A percentile compares a stretch with the other conserved stretches of the same genome.
Conservation (phyloP, 2,888 invertebrate genomes). For the Drosophila monieri region DNA sequence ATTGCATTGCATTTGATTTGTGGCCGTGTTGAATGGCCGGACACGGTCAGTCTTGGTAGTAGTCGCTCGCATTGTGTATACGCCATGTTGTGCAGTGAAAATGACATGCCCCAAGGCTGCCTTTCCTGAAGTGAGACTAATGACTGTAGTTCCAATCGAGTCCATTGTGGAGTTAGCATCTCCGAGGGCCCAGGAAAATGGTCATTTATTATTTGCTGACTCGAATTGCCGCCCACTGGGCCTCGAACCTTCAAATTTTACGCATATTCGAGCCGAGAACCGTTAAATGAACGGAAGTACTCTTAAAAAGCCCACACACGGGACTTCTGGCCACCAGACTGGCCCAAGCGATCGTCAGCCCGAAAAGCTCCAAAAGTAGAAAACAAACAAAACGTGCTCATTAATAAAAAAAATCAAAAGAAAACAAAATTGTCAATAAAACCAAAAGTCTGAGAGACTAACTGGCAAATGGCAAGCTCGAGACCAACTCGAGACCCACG, state of each 20-base stretch:
- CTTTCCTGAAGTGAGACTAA: slow-evolving; percentile 14
- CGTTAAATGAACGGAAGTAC: slow-evolving; percentile 72
- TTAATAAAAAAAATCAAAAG: slow-evolving; percentile 69
- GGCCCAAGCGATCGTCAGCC: slow-evolving; percentile 25
- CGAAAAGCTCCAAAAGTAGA: slow-evolving; percentile 43
- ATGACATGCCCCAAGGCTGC: slow-evolving; percentile 48
- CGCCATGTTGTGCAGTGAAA: slow-evolving; percentile 23
- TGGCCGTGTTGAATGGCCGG: slow-evolving; percentile 41
- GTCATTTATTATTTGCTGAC: slow-evolving; percentile 1
- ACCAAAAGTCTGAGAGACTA: slow-evolving; percentile 26
- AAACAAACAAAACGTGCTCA: slow-evolving; percentile 68
- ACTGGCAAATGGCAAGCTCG: slow-evolving; percentile 24
- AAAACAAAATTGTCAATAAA: slow-evolving; percentile 73
- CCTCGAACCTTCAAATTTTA: slow-evolving; percentile 44
- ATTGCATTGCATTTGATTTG: slow-evolving; percentile 52
- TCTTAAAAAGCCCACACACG: slow-evolving; percentile 64
- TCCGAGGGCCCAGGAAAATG: neutral
- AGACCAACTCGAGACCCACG: slow-evolving; percentile 53
- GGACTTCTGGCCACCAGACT: slow-evolving; percentile 41
- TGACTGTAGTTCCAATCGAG: slow-evolving; percentile 1
- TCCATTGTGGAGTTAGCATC: neutral
- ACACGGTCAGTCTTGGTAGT: slow-evolving; percentile 12
- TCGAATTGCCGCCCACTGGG: slow-evolving; percentile 21
- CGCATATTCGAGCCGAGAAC: slow-evolving; percentile 55
- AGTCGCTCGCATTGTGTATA: slow-evolving; percentile 34